These are phyloP conservation scores for Phocides pigmalion DNA, from an alignment of 1,140 invertebrate species.

Conservation along the genomic window DNA sequence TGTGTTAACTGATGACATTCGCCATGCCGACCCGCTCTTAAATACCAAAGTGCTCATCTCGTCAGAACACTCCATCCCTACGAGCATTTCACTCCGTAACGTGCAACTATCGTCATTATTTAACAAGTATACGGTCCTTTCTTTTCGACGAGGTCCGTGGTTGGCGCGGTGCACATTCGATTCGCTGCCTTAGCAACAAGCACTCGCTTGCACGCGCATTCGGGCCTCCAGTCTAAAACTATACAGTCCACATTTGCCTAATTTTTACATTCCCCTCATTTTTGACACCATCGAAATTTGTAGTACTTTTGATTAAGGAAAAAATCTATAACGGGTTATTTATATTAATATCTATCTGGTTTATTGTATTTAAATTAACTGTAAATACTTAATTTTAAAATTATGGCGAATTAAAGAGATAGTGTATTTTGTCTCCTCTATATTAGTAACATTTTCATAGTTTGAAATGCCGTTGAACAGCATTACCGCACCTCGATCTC, in stretches of 20 bases:
- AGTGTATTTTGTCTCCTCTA: too few relatives aligned
- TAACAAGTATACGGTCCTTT: constrained; percentile 78
- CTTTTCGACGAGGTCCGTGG: constrained; percentile 71
- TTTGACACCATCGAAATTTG: constrained; percentile 40
- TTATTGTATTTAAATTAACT: too few relatives aligned
- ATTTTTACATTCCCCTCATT: constrained; percentile 34
- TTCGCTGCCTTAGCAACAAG: constrained; percentile 64
- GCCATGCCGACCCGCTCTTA: constrained; percentile 75
- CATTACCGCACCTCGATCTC: too few relatives aligned
- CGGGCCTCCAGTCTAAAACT: constrained; percentile 1
- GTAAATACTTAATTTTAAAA: not conserved
- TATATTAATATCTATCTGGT: not conserved
- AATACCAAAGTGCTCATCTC: constrained; percentile 80
- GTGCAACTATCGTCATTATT: constrained; percentile 81
- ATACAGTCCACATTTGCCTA: constrained; percentile 41
- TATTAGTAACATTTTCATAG: too few relatives aligned
- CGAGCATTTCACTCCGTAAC: constrained; percentile 78
- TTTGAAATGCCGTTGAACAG: not conserved
- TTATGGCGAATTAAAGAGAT: not conserved
- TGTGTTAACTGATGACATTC: constrained; percentile 81
- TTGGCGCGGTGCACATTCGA: constrained; percentile 61
- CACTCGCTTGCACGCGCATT: constrained; percentile 50
- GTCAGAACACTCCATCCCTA: constrained; percentile 77
- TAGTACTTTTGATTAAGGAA: constrained; percentile 19
- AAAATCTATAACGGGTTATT: not conserved